Evolutionary conservation across 2,113 vertebrate species (phyloP).

Genomic region (Pterophyllum scalare): DNA sequence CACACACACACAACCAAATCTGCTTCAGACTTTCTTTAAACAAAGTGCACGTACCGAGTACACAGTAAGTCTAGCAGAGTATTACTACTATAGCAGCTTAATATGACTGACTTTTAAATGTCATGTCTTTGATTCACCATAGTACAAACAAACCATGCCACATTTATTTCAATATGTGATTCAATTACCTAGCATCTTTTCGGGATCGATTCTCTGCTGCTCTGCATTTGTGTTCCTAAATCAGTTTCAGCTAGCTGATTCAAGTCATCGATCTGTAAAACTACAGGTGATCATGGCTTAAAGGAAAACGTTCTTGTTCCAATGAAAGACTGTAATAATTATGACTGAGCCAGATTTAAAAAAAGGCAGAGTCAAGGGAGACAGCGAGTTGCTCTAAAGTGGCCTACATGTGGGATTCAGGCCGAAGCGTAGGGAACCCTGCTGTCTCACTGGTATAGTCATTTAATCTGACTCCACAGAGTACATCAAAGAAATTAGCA

Average conservation of each 20-base stretch:
- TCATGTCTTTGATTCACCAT: background rate
- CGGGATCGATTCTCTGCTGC: background rate
- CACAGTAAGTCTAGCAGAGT: background rate
- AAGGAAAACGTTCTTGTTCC: background rate
- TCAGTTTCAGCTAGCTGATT: background rate
- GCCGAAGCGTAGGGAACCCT: background rate
- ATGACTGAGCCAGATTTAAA: background rate
- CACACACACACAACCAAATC: background rate
- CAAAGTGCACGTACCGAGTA: background rate
- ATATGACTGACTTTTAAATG: constrained; percentile 25
- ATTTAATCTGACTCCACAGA: constrained; percentile 29
- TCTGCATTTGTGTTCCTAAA: constrained; percentile 1
- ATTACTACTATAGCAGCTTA: background rate
- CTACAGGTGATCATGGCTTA: background rate
- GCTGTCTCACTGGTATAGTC: background rate
- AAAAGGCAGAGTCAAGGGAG: background rate
- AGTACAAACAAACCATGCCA: background rate
- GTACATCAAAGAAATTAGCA: constrained; percentile 41
- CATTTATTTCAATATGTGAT: constrained; percentile 13
- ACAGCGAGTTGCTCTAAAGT: background rate
- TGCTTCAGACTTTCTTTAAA: background rate
- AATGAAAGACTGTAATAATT: background rate
- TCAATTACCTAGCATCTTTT: background rate
- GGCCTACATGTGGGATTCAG: constrained; percentile 2
- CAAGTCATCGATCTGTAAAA: background rate